Conservation (phyloP, 2,888 invertebrate genomes). For the Melipona bicolor region DNA sequence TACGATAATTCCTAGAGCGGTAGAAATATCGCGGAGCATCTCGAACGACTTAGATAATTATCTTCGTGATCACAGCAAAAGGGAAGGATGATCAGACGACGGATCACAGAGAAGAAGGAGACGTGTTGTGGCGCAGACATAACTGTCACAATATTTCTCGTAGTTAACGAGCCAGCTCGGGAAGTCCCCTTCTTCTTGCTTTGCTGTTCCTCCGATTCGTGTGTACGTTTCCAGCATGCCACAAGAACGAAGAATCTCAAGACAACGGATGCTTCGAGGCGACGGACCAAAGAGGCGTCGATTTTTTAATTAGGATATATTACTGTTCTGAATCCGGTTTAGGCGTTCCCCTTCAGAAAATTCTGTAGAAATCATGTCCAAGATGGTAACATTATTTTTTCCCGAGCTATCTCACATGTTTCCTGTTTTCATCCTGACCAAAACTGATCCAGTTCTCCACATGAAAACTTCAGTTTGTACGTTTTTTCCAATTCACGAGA, state of each 20-base stretch:
- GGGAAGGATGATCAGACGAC: slow-evolving; percentile 74
- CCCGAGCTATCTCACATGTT: slow-evolving; percentile 29
- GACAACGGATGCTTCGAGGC: slow-evolving; percentile 71
- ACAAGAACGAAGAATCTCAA: slow-evolving; percentile 53
- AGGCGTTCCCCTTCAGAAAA: slow-evolving; percentile 23
- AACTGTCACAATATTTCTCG: slow-evolving; percentile 83
- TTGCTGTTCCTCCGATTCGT: slow-evolving; percentile 49
- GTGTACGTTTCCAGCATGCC: slow-evolving; percentile 60
- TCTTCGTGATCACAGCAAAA: slow-evolving; percentile 67
- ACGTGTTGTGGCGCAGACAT: slow-evolving; percentile 78
- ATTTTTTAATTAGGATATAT: slow-evolving; percentile 82
- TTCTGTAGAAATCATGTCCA: slow-evolving; percentile 24
- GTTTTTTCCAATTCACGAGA: background rate
- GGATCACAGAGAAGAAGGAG: slow-evolving; percentile 79
- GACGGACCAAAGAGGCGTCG: slow-evolving; percentile 81
- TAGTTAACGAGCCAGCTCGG: slow-evolving; percentile 82
- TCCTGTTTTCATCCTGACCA: background rate
- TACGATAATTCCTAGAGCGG: slow-evolving; percentile 63
- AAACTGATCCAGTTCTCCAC: background rate
- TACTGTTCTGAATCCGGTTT: slow-evolving; percentile 54
- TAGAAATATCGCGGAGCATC: slow-evolving; percentile 66
- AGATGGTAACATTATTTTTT: slow-evolving; percentile 38
- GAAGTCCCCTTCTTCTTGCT: slow-evolving; percentile 59
- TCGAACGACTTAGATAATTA: slow-evolving; percentile 74
- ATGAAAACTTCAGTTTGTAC: background rate